Evolutionary conservation across 2,888 invertebrate species (phyloP).

Genomic region (Harpalus rubripes): DNA sequence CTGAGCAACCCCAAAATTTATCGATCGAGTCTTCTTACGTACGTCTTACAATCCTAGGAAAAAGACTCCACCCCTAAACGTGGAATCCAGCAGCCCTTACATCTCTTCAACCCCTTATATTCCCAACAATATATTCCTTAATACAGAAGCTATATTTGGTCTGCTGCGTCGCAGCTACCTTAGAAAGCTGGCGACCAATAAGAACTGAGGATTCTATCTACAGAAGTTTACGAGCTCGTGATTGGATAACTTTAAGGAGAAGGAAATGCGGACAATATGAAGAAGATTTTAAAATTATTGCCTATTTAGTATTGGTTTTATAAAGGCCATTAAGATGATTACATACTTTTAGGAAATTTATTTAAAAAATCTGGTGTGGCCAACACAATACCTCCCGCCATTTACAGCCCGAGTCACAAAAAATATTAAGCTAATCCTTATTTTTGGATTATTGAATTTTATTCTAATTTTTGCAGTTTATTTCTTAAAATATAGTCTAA

Average conservation of each 20-base stretch:
- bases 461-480: too few species aligned
- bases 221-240: conserved; percentile 60
- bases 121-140: not conserved
- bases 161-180: conserved; percentile 47
- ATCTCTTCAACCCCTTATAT: not conserved
- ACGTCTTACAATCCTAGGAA: conserved; percentile 51
- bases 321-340: too few species aligned
- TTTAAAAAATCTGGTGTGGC: too few species aligned
- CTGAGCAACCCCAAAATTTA: conserved; percentile 6
- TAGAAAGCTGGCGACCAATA: conserved; percentile 64
- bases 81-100: not conserved
- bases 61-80: conserved; percentile 58
- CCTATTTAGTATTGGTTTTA: too few species aligned
- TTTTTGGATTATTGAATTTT: too few species aligned
- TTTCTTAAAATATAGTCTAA: too few species aligned
- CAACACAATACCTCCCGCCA: too few species aligned
- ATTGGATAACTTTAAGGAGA: conserved; percentile 63
- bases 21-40: conserved; percentile 45
- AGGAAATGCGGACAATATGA: not conserved
- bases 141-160: not conserved
- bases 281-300: not conserved
- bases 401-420: too few species aligned
- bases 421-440: too few species aligned
- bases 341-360: too few species aligned
- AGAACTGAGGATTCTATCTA: conserved; percentile 64